These are phyloP conservation scores for Macrophya annulata DNA, from an alignment of 2,888 invertebrate species.

Conservation along the genomic window DNA sequence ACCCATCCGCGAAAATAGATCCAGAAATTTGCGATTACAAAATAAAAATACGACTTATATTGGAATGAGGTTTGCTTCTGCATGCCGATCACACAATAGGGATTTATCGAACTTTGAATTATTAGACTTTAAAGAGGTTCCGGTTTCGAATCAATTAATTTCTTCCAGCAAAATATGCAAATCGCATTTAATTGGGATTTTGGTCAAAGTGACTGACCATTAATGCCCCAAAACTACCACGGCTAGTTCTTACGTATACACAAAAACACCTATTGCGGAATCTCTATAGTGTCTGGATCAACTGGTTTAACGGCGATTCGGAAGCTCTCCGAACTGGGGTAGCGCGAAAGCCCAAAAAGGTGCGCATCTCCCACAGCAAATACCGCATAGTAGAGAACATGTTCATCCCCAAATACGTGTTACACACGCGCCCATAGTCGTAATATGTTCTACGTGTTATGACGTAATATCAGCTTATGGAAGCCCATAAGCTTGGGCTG, in stretches of 20 bases:
- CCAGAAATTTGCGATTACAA: background rate
- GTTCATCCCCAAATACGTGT: constrained; percentile 49
- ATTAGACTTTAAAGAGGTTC: background rate
- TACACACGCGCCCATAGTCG: constrained; percentile 39
- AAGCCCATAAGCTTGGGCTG: constrained; percentile 41
- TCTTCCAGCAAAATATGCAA: background rate
- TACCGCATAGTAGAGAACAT: constrained; percentile 24
- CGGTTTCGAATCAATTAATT: background rate
- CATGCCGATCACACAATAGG: background rate
- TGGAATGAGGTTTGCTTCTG: background rate
- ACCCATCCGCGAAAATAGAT: background rate
- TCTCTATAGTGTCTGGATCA: constrained; percentile 1
- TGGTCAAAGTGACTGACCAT: background rate
- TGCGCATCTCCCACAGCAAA: constrained; percentile 29
- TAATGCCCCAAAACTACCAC: background rate
- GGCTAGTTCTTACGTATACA: background rate
- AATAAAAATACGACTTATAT: background rate
- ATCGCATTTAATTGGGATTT: background rate
- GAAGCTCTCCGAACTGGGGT: background rate
- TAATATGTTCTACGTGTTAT: constrained; percentile 52
- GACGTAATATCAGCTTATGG: constrained; percentile 54
- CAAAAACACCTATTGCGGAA: background rate
- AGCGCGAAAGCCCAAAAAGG: constrained; percentile 21
- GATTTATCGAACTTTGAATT: background rate
- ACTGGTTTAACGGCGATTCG: constrained; percentile 18